A percentile compares a stretch with the other conserved stretches of the same genome.
These are phyloP conservation scores for Sinonovacula constricta DNA, from an alignment of 1,140 invertebrate species.

Conservation along the genomic window DNA sequence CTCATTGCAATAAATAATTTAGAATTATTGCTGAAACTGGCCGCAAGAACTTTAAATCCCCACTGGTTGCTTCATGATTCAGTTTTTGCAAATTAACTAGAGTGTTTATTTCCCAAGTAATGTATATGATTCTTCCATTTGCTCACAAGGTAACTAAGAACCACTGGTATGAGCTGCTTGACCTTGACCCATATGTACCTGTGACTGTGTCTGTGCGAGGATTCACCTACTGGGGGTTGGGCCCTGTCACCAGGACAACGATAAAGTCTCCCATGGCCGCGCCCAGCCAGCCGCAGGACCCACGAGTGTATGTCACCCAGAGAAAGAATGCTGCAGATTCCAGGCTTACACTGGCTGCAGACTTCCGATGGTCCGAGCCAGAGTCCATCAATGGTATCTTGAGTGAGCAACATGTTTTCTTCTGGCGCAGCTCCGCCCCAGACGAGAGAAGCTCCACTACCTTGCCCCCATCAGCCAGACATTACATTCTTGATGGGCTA, in stretches of 20 bases:
- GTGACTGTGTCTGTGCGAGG: slow-evolving; percentile 35
- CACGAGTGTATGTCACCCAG: slow-evolving; percentile 85
- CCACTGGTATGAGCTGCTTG: slow-evolving; percentile 26
- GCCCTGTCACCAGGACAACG: slow-evolving; percentile 12
- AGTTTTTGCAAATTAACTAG: too few relatives aligned
- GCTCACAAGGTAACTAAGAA: slow-evolving; percentile 21
- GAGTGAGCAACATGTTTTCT: slow-evolving; percentile 85
- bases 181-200: slow-evolving; percentile 23
- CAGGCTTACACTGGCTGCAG: slow-evolving; percentile 75
- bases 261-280: slow-evolving; percentile 76
- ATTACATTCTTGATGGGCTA: slow-evolving; percentile 82
- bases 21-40: too few relatives aligned
- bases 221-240: slow-evolving; percentile 42
- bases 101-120: too few relatives aligned
- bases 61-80: too few relatives aligned
- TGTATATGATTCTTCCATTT: too few relatives aligned
- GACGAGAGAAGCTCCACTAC: slow-evolving; percentile 52
- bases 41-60: too few relatives aligned
- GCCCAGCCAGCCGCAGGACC: slow-evolving; percentile 85
- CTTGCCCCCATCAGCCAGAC: slow-evolving; percentile 76
- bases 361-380: slow-evolving; percentile 88
- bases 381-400: slow-evolving; percentile 86
- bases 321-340: slow-evolving; percentile 66
- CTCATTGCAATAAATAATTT: too few relatives aligned
- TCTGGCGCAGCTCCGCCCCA: slow-evolving; percentile 56